Evolutionary conservation across 2,113 vertebrate genomes (phyloP), one percentile per base, ranked within the genome.

Genomic region (Butorides virescens): DNA sequence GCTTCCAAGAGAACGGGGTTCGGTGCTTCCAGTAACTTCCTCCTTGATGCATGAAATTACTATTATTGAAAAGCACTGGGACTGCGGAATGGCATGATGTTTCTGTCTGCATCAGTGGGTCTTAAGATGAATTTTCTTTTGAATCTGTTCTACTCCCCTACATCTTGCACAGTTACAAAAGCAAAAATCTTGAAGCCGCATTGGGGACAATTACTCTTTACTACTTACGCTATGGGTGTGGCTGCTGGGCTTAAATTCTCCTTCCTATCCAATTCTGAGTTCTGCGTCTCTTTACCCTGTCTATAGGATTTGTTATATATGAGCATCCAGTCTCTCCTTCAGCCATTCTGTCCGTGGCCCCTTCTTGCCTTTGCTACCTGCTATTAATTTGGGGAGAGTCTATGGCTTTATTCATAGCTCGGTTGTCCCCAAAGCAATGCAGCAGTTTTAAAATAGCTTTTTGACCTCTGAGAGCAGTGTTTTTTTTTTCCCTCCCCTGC

Each of bases 1-100:
- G 88, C 95, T 93, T 25, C 66, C 5, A 27, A 27, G 78, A 71
- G 72, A 88, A 68, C 29, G 73, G 82, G 59, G 8, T 81, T 75
- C 29, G 59, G 59, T 89, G 83, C 78, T 97, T 97, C 94, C 93
- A 93, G 92, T 87, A 90, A 84, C 89, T 92, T 90, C 94, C 92
- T 74, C 89, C 70, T n/a, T 11, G 7, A 34, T 65, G 95, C 77
- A 15, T 91, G 84, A 74, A 90, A 89, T 90, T 5, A 23, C 77
- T 70, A 3, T 77, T 84, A 34, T 30, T 42, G 62, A 63, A 23
- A 37, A 66, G 75, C 96, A 29, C 2, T 61, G 49, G 50, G 14
- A 30, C 88, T 94, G 91, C 85, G 46, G 88, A 29, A 20, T 44
- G 56, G 75, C 10, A 3, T 58, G 71, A 26, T 63, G 85, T 62